Percentiles rank a stretch among this genome's conserved stretches.
phyloP scores from a whole-genome alignment of 2,888 invertebrate species.

The Chymomyza amoena region DNA sequence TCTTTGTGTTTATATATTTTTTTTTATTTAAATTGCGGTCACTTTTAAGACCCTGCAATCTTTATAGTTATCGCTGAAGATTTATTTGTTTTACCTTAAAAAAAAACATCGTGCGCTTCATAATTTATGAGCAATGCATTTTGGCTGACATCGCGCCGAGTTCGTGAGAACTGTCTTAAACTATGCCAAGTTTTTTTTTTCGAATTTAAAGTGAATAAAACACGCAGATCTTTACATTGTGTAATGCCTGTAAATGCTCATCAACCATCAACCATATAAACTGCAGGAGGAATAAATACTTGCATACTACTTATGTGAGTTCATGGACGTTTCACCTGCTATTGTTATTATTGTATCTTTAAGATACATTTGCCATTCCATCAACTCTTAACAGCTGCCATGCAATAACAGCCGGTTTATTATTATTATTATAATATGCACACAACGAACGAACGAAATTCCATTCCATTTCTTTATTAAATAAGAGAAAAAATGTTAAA shows the following conservation, averaged over 20 bases:
- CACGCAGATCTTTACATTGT: not conserved
- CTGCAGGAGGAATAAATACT: not conserved
- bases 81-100: slow-evolving; percentile 43
- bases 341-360: not conserved
- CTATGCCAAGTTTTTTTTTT: not conserved
- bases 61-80: slow-evolving; percentile 40
- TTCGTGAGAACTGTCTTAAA: slow-evolving; percentile 29
- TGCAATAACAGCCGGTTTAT: slow-evolving; percentile 32
- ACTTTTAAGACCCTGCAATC: not conserved
- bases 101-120: slow-evolving; percentile 8
- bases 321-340: not conserved
- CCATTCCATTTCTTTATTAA: slow-evolving; percentile 54
- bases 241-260: not conserved
- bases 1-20: slow-evolving; percentile 10
- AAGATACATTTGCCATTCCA: not conserved
- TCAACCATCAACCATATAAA: not conserved
- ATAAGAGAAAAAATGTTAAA: slow-evolving; percentile 20
- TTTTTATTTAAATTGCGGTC: slow-evolving; percentile 57
- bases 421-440: slow-evolving; percentile 30
- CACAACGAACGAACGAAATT: slow-evolving; percentile 14
- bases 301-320: not conserved
- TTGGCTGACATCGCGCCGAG: slow-evolving; percentile 35
- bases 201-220: not conserved
- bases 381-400: not conserved
- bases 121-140: slow-evolving; percentile 61